Evolutionary conservation across 2,113 vertebrate genomes (phyloP).

Genomic region (Antechinus stuartii): DNA sequence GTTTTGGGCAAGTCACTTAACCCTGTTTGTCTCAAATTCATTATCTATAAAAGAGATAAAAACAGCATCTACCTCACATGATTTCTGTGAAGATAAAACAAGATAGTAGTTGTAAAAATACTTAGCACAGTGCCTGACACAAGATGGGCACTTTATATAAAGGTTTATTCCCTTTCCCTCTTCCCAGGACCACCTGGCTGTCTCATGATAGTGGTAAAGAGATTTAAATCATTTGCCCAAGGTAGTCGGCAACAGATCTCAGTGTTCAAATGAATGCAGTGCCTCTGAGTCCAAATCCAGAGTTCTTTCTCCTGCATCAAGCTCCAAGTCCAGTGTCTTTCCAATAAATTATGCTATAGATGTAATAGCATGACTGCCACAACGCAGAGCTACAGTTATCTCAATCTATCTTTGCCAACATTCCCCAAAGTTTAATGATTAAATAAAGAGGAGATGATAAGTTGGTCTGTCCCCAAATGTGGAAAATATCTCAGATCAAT

Average conservation of each 20-base stretch:
- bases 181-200: not conserved
- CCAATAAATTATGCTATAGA: not conserved
- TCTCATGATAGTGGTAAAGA: not conserved
- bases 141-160: not conserved
- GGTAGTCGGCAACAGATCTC: not conserved
- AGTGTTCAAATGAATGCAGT: not conserved
- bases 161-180: not conserved
- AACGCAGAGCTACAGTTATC: not conserved
- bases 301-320: not conserved
- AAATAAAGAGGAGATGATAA: conserved; percentile 22
- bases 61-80: not conserved
- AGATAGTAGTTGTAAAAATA: not conserved
- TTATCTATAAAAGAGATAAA: not conserved
- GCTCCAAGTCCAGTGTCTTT: not conserved
- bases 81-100: not conserved
- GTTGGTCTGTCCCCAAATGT: conserved; percentile 10
- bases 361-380: not conserved
- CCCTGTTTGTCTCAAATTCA: not conserved
- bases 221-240: not conserved
- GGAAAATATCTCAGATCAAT: conserved; percentile 23
- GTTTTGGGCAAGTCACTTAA: not conserved
- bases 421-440: not conserved
- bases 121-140: not conserved
- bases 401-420: not conserved
- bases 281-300: not conserved